Percentiles rank a stretch among this genome's conserved stretches.
These are phyloP conservation scores for Conchocele bisecta DNA, from an alignment of 2,888 invertebrate species.

Conservation along the genomic window DNA sequence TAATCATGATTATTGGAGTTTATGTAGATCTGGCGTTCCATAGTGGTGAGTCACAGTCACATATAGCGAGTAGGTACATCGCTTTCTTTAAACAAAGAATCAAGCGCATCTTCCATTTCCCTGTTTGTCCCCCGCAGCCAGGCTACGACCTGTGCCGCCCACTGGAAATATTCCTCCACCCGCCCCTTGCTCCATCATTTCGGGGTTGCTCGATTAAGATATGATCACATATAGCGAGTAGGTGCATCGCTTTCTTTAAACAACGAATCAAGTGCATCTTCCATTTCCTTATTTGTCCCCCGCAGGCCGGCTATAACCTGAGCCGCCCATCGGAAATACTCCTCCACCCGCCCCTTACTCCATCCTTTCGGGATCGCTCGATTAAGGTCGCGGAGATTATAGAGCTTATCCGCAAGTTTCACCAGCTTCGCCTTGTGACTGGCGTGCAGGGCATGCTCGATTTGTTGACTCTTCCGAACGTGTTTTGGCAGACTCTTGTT, in stretches of 20 bases:
- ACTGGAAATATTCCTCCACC: constrained; percentile 87
- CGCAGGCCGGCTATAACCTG: constrained; percentile 87
- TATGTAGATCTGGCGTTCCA: no score
- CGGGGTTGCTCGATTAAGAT: constrained; percentile 83
- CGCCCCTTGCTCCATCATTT: constrained; percentile 86
- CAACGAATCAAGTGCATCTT: constrained; percentile 81
- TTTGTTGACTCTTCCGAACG: constrained; percentile 87
- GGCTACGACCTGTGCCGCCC: constrained; percentile 88
- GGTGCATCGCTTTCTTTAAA: constrained; percentile 69
- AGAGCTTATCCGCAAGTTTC: constrained; percentile 91
- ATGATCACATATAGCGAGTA: no score
- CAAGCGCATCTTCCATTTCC: constrained; percentile 84
- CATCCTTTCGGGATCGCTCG: constrained; percentile 85
- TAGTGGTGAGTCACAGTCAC: no score
- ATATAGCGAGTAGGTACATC: no score
- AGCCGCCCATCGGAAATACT: constrained; percentile 89
- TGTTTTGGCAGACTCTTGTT: constrained; percentile 88
- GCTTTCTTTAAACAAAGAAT: constrained; percentile 70
- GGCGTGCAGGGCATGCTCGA: constrained; percentile 85
- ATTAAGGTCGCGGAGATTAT: constrained; percentile 90
- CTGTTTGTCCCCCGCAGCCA: constrained; percentile 87
- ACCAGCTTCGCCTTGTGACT: constrained; percentile 89
- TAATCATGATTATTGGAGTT: no score
- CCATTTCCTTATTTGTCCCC: constrained; percentile 86
- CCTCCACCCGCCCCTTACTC: constrained; percentile 85